Percentiles rank a stretch among this genome's conserved stretches.
Conservation (phyloP, 1,140 invertebrate genomes). For the Hetaerina americana region DNA sequence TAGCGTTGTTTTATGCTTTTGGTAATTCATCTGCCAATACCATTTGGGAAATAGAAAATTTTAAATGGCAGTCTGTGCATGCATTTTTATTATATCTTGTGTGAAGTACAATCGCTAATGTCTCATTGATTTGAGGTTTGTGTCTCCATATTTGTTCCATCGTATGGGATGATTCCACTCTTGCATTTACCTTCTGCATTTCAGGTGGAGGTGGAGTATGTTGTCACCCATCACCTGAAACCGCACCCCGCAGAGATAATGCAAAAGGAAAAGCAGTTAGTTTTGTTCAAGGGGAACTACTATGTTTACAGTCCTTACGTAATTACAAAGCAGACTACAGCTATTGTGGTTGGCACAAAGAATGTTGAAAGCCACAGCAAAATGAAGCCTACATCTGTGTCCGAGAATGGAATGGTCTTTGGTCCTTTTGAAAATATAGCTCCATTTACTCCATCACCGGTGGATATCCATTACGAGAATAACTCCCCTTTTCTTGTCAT, state of each 20-base stretch:
- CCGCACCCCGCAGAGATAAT: slow-evolving; percentile 78
- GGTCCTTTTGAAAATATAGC: slow-evolving; percentile 71
- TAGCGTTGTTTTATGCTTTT: not conserved
- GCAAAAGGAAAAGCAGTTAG: slow-evolving; percentile 88
- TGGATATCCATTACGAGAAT: slow-evolving; percentile 90
- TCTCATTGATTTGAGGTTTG: not conserved
- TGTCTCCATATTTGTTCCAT: no score
- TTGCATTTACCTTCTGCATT: slow-evolving; percentile 3
- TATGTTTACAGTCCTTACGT: slow-evolving; percentile 75
- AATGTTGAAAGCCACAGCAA: slow-evolving; percentile 79
- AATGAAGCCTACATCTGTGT: slow-evolving; percentile 65
- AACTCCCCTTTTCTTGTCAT: slow-evolving; percentile 91
- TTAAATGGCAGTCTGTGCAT: not conserved
- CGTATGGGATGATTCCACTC: no score
- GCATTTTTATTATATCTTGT: not conserved
- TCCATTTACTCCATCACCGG: slow-evolving; percentile 30
- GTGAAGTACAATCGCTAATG: not conserved
- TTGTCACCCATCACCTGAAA: slow-evolving; percentile 57
- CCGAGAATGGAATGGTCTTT: slow-evolving; percentile 67
- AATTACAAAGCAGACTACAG: slow-evolving; percentile 66
- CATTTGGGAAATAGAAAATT: not conserved
- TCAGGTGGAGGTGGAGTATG: slow-evolving; percentile 52
- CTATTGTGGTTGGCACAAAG: slow-evolving; percentile 57
- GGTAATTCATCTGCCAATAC: not conserved
- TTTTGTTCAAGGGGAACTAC: slow-evolving; percentile 71